Evolutionary conservation across 92 coral and sea anemone genomes (phyloP).

Genomic region (Zoanthus sansibaricus): DNA sequence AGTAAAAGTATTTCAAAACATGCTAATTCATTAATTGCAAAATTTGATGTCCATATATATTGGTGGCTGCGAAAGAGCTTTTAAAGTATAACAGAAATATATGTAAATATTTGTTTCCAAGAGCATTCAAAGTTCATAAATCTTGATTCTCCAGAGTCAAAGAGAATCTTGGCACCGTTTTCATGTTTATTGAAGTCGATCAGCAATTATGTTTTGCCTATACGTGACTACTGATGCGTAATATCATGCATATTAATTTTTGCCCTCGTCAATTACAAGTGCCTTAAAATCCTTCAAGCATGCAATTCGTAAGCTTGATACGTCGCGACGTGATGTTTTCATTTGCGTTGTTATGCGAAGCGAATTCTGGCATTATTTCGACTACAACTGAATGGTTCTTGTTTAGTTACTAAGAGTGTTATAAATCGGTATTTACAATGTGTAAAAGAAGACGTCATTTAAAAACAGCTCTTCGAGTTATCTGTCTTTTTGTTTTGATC

Average conservation of each 20-base stretch:
- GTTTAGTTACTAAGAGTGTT: background rate
- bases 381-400: background rate
- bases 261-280: background rate
- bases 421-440: background rate
- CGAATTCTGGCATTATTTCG: background rate
- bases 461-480: constrained; percentile 5
- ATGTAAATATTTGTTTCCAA: no score
- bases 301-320: background rate
- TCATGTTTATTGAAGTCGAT: no score
- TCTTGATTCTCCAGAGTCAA: background rate
- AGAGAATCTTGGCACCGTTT: background rate
- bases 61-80: no score
- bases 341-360: background rate
- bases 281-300: background rate
- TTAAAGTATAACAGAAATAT: no score
- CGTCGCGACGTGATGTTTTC: constrained; percentile 1
- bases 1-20: no score
- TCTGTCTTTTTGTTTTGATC: background rate
- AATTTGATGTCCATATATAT: no score
- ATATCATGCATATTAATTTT: constrained; percentile 7
- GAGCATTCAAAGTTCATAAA: no score
- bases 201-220: background rate
- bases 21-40: no score
- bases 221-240: background rate
- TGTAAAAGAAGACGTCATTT: background rate